Base-by-base conservation (phyloP, 2,888 invertebrate species). In the Chrysodeixis includens region DNA sequence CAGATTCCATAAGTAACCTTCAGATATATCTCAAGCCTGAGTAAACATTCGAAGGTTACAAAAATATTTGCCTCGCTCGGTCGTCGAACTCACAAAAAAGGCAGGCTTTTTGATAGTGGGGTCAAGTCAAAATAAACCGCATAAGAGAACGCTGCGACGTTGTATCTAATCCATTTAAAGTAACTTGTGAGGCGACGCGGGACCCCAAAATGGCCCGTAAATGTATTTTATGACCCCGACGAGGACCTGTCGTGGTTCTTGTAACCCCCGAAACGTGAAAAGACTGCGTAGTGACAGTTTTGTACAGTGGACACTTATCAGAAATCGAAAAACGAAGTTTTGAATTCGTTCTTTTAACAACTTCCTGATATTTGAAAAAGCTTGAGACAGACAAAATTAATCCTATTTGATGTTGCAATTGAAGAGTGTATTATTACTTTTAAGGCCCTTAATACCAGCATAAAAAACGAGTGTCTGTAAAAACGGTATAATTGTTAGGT, bases 401-500 rank as follows among this genome's bases (percentile, higher is more conserved):
- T n/a, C n/a, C n/a, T n/a, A n/a, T n/a, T n/a, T n/a, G n/a, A n/a
- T n/a, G n/a, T n/a, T n/a, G n/a, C n/a, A n/a, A n/a, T n/a, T n/a
- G n/a, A n/a, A n/a, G n/a, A 40, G n/a, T 14, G n/a, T 40, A 7
- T 16, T 16, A 18, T 49, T 18, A 10, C n/a, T 49, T 49, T 12
- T 20, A 10, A 20, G 20, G 10, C 46, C 46, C 18, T 49, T 18
- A 18, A 49, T 46, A 1, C 6, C 10, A 10, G 20, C 20, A 18
- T 49, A 18, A 10, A n/a, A 7, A 49, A 49, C 12, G 7, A 30
- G n/a, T 44, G 8, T 10, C 56, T 14, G 22, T 26, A 6, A 49
- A 49, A 59, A 4, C 58, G 66, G 32, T 22, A 62, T 30, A 51
- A 59, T 59, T 56, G 62, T 49, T 70, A 52, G 70, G 71, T 44